phyloP scores from a whole-genome alignment of 2,113 vertebrate species.

The Cygnus buccinator region DNA sequence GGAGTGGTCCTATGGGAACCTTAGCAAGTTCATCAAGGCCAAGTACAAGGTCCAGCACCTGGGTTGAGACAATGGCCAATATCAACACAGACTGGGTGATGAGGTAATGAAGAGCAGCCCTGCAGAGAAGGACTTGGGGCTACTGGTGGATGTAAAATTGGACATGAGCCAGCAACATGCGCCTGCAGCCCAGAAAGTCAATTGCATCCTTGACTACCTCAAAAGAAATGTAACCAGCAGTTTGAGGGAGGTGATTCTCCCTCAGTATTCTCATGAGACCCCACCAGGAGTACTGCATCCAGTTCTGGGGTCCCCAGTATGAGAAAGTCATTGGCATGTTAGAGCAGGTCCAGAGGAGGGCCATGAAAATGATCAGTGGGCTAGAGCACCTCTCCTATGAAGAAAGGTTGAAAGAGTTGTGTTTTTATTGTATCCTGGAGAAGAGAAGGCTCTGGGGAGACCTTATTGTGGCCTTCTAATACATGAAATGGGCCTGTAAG shows the following conservation, averaged over 20 bases:
- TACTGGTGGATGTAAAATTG: not conserved
- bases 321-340: not conserved
- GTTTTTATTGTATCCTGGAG: not conserved
- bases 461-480: not conserved
- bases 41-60: too few species aligned
- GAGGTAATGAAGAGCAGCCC: not conserved
- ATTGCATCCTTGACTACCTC: not conserved
- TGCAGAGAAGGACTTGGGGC: not conserved
- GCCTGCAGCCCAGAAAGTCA: not conserved
- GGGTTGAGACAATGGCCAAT: too few species aligned
- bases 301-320: not conserved
- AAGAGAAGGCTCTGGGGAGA: not conserved
- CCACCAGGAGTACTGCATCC: not conserved
- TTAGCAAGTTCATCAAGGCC: too few species aligned
- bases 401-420: not conserved
- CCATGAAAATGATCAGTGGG: not conserved
- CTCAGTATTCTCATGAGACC: not conserved
- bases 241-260: not conserved
- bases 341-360: not conserved
- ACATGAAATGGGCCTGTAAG: not conserved
- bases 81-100: not conserved
- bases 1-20: too few species aligned
- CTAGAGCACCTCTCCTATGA: not conserved
- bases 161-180: not conserved
- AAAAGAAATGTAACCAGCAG: not conserved